Evolutionary conservation across 2,113 vertebrate species (phyloP).

Genomic region (Megalops atlanticus): DNA sequence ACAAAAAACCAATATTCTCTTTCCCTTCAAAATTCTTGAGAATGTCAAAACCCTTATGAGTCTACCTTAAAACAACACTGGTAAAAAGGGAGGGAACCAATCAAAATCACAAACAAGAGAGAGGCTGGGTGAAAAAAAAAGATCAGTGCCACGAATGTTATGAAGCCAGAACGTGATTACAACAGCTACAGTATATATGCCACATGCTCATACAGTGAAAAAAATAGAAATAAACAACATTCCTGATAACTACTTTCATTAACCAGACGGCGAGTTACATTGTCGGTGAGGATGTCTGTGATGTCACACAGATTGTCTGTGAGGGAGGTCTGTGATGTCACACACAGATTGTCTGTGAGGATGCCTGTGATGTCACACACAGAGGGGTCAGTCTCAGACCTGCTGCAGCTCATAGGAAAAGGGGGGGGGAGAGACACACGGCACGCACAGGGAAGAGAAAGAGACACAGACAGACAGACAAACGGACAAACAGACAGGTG

Average conservation of each 20-base stretch:
- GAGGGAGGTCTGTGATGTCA: conserved; percentile 48
- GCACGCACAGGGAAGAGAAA: conserved; percentile 41
- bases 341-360: conserved; percentile 59
- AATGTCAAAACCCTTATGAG: not conserved
- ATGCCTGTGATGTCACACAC: conserved; percentile 57
- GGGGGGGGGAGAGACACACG: conserved; percentile 42
- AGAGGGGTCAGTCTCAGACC: conserved; percentile 50
- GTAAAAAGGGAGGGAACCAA: not conserved
- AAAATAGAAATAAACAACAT: conserved; percentile 26
- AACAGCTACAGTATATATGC: conserved; percentile 8
- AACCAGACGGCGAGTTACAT: conserved; percentile 23
- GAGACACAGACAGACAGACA: conserved; percentile 41
- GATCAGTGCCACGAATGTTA: not conserved
- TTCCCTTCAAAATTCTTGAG: not conserved
- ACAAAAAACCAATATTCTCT: conserved; percentile 3
- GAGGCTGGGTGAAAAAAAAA: not conserved
- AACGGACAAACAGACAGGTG: conserved; percentile 30
- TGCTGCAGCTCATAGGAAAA: conserved; percentile 71
- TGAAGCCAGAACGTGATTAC: not conserved
- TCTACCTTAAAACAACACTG: not conserved
- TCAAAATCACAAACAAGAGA: conserved; percentile 4
- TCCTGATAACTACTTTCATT: conserved; percentile 41
- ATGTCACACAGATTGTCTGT: conserved; percentile 63
- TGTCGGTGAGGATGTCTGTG: conserved; percentile 28
- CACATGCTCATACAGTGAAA: conserved; percentile 17